A percentile compares a stretch with the other conserved stretches of the same genome.
phyloP scores from a whole-genome alignment of 1,140 invertebrate species.

The Anoplolepis gracilipes region DNA sequence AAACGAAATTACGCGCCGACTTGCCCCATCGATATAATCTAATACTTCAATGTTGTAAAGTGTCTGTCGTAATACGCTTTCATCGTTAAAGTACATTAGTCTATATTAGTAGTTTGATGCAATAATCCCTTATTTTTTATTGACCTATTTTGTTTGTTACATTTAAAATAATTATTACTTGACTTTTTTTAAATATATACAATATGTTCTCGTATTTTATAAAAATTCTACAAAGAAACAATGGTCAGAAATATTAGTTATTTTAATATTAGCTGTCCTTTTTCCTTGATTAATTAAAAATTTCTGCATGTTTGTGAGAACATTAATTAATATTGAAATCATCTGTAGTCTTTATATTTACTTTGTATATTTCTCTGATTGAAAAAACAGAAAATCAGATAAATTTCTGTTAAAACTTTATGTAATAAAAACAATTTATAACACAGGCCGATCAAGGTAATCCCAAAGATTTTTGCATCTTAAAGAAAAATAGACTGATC shows the following conservation, averaged over 20 bases:
- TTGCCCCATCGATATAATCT: not conserved
- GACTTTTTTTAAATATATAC: not conserved
- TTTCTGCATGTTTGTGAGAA: not conserved
- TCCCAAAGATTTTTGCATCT: too few species aligned
- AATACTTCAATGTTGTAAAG: slow-evolving; percentile 20
- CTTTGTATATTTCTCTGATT: not conserved
- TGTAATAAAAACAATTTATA: too few species aligned
- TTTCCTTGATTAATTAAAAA: not conserved
- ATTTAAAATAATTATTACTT: not conserved
- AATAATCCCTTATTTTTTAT: not conserved
- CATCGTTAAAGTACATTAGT: not conserved
- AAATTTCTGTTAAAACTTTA: not conserved
- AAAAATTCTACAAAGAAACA: not conserved
- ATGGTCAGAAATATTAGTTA: not conserved
- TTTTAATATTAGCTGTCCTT: not conserved
- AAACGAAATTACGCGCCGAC: slow-evolving; percentile 17
- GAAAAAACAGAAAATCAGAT: not conserved
- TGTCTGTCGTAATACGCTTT: not conserved
- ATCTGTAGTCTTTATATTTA: not conserved
- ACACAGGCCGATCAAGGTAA: too few species aligned
- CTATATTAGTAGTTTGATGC: not conserved
- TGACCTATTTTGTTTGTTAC: not conserved
- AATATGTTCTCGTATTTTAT: not conserved
- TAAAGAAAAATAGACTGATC: too few species aligned
- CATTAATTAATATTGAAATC: not conserved